phyloP scores from a whole-genome alignment of 1,140 invertebrate genomes.

The Oryctes rhinoceros region DNA sequence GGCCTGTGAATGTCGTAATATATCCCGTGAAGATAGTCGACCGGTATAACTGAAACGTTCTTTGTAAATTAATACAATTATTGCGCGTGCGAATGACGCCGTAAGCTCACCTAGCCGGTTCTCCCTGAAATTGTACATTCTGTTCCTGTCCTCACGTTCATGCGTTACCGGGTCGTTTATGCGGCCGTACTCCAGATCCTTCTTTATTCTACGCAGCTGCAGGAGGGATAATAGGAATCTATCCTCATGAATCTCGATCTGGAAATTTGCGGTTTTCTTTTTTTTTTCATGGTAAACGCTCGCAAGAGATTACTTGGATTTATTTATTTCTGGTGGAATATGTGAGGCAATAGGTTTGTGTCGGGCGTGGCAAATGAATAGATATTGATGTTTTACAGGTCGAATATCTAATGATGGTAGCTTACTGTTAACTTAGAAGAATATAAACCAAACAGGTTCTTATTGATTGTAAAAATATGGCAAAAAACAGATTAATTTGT shows the following conservation, averaged over 20 bases:
- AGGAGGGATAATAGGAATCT: conserved; percentile 79
- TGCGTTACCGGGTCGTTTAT: conserved; percentile 57
- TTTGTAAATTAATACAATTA: conserved; percentile 23
- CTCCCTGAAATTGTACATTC: conserved; percentile 33
- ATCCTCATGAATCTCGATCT: conserved; percentile 73
- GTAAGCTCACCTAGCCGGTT: conserved; percentile 29
- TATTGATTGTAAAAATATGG: no score
- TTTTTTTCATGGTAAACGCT: conserved; percentile 24
- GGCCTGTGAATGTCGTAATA: conserved; percentile 87
- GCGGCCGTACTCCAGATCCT: conserved; percentile 79
- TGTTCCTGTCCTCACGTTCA: conserved; percentile 10
- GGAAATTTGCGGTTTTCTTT: conserved; percentile 48
- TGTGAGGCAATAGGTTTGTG: not conserved
- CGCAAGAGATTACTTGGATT: not conserved
- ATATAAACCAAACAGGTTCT: no score
- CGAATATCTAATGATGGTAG: no score
- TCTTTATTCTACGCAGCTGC: conserved; percentile 77
- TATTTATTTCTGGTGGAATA: not conserved
- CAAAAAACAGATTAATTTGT: no score
- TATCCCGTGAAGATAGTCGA: conserved; percentile 88
- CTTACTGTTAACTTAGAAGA: no score
- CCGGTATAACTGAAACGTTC: conserved; percentile 77
- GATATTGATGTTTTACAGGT: no score
- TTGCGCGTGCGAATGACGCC: not conserved
- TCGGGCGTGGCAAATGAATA: no score